These are phyloP conservation scores for Ictidomys tridecemlineatus DNA, from an alignment of 2,113 vertebrate species.

Conservation along the genomic window DNA sequence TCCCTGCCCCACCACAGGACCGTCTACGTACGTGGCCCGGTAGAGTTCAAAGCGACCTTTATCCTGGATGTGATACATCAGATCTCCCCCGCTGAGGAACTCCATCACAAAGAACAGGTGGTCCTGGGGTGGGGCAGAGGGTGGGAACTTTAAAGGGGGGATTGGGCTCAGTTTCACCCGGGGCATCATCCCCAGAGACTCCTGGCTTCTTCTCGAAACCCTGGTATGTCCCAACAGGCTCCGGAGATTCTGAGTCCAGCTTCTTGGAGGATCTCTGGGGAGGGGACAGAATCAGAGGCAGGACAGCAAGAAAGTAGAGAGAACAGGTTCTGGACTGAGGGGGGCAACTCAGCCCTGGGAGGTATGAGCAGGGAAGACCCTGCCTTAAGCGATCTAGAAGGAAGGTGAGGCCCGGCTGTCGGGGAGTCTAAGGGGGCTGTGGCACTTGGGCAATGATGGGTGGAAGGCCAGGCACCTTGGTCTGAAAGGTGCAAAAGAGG, in stretches of 20 bases:
- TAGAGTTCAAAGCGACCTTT: slow-evolving; percentile 98
- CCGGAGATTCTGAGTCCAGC: slow-evolving; percentile 90
- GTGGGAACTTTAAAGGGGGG: background rate
- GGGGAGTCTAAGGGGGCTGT: background rate
- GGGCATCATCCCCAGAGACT: slow-evolving; percentile 83
- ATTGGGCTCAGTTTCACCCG: slow-evolving; percentile 80
- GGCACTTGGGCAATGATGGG: background rate
- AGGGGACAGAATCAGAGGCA: background rate
- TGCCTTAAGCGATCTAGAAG: background rate
- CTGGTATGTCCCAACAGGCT: slow-evolving; percentile 94
- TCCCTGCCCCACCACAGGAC: background rate
- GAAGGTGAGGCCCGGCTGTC: no score
- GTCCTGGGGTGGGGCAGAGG: slow-evolving; percentile 88
- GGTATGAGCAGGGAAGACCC: background rate
- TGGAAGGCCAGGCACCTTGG: slow-evolving; percentile 90
- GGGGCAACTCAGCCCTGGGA: background rate
- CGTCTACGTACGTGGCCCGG: slow-evolving; percentile 93
- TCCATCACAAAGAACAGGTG: slow-evolving; percentile 99
- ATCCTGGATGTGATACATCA: slow-evolving; percentile 99
- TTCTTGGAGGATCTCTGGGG: slow-evolving; percentile 92
- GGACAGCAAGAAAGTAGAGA: background rate
- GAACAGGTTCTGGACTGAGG: background rate
- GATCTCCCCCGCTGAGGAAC: slow-evolving; percentile 97
- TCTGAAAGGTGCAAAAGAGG: slow-evolving; percentile 97
- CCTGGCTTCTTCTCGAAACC: slow-evolving; percentile 91